Evolutionary conservation across 2,113 vertebrate species (phyloP).

Genomic region (Solenodon paradoxus): DNA sequence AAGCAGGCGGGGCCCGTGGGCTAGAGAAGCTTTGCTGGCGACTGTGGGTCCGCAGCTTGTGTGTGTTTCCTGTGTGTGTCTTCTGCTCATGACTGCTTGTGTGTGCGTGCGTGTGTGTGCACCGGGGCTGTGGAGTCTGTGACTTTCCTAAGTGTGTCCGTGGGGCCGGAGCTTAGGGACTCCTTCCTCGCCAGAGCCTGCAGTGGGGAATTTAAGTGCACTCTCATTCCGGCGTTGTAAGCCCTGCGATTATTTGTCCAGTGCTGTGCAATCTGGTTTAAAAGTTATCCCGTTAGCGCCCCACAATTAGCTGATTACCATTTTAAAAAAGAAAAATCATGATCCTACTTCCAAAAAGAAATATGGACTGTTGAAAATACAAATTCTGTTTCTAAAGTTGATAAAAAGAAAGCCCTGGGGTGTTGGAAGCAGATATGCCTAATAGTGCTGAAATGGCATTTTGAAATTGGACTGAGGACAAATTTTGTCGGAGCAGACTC

Average conservation of each 20-base stretch:
- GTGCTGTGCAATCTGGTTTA: background rate
- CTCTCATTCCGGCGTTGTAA: background rate
- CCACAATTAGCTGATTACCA: background rate
- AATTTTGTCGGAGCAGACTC: background rate
- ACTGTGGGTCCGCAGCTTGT: background rate
- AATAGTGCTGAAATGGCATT: background rate
- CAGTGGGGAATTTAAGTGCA: background rate
- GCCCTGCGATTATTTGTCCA: background rate
- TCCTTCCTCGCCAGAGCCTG: no score
- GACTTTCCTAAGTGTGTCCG: background rate
- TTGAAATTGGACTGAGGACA: background rate
- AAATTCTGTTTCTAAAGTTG: background rate
- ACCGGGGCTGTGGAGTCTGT: background rate
- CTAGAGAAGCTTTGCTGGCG: fast-evolving
- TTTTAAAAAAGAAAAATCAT: background rate
- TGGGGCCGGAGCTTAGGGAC: background rate
- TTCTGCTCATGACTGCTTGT: no score
- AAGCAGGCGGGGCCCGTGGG: background rate
- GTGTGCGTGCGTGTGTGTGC: background rate
- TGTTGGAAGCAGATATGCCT: background rate
- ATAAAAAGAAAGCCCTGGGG: background rate
- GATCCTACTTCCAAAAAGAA: background rate
- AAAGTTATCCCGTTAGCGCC: background rate
- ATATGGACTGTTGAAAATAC: background rate
- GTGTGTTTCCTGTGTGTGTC: background rate